A percentile compares a stretch with the other conserved stretches of the same genome.
Conservation (phyloP, 2,113 vertebrate genomes). For the Chascanopsetta lugubris region DNA sequence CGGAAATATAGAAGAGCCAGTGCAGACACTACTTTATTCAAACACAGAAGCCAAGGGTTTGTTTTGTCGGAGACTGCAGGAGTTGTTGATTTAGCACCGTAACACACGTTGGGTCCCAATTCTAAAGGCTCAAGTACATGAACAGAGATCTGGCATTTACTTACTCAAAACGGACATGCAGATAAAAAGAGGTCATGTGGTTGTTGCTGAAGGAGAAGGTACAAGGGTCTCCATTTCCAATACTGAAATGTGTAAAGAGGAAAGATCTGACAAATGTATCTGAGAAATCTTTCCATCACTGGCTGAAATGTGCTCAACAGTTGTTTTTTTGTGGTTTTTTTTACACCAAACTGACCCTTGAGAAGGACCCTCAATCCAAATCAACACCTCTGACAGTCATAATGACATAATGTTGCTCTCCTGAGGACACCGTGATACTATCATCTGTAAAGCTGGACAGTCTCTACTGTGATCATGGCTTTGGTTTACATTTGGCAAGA, state of each 20-base stretch:
- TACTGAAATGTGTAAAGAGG: not conserved
- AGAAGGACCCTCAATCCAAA: not conserved
- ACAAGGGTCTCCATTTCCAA: not conserved
- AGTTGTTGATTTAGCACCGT: not conserved
- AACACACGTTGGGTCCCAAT: not conserved
- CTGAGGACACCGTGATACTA: slow-evolving; percentile 35
- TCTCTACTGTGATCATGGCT: slow-evolving; percentile 44
- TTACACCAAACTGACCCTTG: not conserved
- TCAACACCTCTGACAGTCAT: not conserved
- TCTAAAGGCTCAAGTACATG: not conserved
- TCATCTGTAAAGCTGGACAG: slow-evolving; percentile 8
- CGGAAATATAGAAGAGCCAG: not conserved
- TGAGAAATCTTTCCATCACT: not conserved
- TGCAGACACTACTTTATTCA: not conserved
- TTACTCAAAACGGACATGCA: not conserved
- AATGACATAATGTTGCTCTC: slow-evolving; percentile 11
- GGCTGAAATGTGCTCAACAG: slow-evolving; percentile 1
- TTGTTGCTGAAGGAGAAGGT: not conserved
- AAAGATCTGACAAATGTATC: not conserved
- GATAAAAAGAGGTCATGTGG: not conserved
- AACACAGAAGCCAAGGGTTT: not conserved
- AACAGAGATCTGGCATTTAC: not conserved
- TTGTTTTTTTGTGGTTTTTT: too few species aligned
- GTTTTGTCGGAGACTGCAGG: not conserved
- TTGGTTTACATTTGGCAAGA: slow-evolving; percentile 55